phyloP scores from a whole-genome alignment of 2,888 invertebrate genomes.

The Xestobium rufovillosum region DNA sequence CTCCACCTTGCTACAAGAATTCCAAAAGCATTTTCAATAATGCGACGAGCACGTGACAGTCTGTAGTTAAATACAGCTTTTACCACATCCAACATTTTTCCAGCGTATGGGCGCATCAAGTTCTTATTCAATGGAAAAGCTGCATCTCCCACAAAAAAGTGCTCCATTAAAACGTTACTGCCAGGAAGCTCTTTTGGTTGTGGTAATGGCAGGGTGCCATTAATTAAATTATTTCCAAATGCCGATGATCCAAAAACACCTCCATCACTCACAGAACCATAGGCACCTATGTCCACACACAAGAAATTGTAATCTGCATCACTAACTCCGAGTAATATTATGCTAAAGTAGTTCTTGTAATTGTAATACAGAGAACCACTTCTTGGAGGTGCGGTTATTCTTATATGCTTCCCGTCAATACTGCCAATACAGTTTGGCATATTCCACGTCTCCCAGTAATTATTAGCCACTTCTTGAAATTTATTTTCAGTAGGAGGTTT shows the following conservation, averaged over 20 bases:
- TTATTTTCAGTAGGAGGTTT: not conserved
- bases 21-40: conserved; percentile 17
- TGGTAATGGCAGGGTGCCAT: not conserved
- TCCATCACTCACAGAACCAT: conserved; percentile 2
- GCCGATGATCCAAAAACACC: not conserved
- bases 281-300: not conserved
- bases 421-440: not conserved
- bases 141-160: conserved; percentile 15
- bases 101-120: conserved; percentile 11
- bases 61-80: conserved; percentile 18
- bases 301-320: conserved; percentile 3
- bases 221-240: conserved; percentile 4
- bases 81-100: conserved; percentile 7
- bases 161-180: conserved; percentile 6
- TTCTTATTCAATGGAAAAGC: too few relatives aligned
- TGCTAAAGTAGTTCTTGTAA: conserved; percentile 1
- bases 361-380: not conserved
- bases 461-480: not conserved
- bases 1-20: conserved; percentile 16
- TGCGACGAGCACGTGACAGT: conserved; percentile 11
- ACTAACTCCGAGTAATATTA: not conserved
- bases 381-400: not conserved
- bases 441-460: not conserved
- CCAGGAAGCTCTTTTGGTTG: conserved; percentile 5
- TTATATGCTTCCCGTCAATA: conserved; percentile 1